These are phyloP conservation scores for Neopelma chrysocephalum DNA, from an alignment of 2,797 vertebrate genomes.

Conservation along the genomic window DNA sequence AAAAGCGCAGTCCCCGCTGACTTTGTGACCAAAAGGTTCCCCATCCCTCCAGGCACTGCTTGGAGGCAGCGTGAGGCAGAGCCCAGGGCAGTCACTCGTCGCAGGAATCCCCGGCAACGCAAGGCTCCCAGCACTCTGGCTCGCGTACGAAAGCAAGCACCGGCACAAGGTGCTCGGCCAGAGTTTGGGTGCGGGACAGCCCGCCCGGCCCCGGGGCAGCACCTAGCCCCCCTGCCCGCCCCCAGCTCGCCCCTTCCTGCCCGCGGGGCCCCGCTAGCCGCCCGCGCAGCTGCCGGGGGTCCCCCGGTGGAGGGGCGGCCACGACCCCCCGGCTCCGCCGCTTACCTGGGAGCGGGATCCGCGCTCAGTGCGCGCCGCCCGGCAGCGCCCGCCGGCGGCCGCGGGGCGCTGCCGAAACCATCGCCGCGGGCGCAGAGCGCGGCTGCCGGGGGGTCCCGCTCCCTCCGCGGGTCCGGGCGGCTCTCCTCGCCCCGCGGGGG, in stretches of 20 bases:
- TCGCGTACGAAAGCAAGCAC: not conserved
- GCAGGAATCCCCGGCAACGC: not conserved
- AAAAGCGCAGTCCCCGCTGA: not conserved
- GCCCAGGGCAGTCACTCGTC: not conserved
- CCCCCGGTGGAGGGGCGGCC: not conserved
- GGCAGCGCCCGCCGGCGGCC: not conserved
- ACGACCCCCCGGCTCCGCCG: not conserved
- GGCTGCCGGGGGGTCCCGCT: not conserved
- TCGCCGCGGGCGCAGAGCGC: not conserved
- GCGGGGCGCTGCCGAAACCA: not conserved
- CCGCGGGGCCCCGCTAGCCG: not conserved
- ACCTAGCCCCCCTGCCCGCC: not conserved
- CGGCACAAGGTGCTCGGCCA: not conserved
- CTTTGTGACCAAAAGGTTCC: not conserved
- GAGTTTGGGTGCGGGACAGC: not conserved
- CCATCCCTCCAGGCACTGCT: not conserved
- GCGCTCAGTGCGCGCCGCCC: not conserved
- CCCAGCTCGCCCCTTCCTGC: not conserved
- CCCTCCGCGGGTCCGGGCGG: not conserved
- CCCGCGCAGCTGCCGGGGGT: not conserved
- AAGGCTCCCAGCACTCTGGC: not conserved
- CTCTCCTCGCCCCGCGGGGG: not conserved
- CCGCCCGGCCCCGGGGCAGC: not conserved
- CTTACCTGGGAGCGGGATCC: constrained; percentile 15
- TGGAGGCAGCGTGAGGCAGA: not conserved